Base-by-base conservation (phyloP, 2,888 invertebrate species). In the Lydus trimaculatus region DNA sequence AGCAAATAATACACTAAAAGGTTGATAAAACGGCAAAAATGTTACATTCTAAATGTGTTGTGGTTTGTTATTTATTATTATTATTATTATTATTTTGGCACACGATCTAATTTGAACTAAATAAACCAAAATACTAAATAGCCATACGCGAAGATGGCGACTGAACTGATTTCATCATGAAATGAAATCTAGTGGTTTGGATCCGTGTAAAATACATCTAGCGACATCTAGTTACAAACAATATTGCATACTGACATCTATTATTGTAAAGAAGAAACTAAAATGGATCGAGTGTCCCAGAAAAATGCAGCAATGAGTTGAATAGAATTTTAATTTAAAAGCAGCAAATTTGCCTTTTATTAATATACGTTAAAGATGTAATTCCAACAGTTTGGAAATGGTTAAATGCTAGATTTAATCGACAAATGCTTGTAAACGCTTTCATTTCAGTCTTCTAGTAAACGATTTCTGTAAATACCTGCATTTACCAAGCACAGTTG, bases 11-110 rank as follows among this genome's bases (percentile, higher is more conserved):
- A 48, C 48, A 48, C 48, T 20, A 20, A 17, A 48, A 48, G 9
- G 20, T 36, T 36, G 25, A n/a, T 20, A 56, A 4, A 56, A 56
- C 56, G 20, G 20, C 48, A 48, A 23, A 20, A 48, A 48, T 56
- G 56, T 25, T 56, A 56, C 23, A 56, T 56, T 56, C 56, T 56
- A 56, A 56, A 56, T 56, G n/a, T n/a, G n/a, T 56, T 25, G 28
- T 3, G 15, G 25, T 25, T 56, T 56, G 56, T 25, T 56, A 25
- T 8, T 23, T 3, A 25, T 11, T 56, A 8, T 43, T 43, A 17
- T 36, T 36, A 11, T 36, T 33, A 13, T 43, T 43, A 1, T 43
- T 25, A 15, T 13, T 56, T 56, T 56, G 56, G 25, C 25, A 56
- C 56, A 56, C 56, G 56, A 13, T 56, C 48, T 52, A n/a, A 8